Conservation (phyloP, 1,140 invertebrate genomes). For the Asobara japonica region DNA sequence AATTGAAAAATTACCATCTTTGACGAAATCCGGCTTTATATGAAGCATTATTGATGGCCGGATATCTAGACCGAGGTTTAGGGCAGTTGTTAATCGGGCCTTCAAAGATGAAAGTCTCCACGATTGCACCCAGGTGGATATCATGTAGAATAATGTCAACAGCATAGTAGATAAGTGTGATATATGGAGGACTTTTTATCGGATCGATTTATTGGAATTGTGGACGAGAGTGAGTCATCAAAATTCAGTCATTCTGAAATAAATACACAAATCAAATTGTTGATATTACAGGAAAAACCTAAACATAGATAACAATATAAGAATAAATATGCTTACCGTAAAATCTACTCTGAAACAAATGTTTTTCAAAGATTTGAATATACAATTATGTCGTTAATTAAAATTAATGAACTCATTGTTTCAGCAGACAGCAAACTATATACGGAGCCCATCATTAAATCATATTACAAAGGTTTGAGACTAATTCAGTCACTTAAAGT, state of each 20-base stretch:
- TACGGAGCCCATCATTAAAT: too few relatives aligned
- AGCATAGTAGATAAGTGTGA: slow-evolving; percentile 60
- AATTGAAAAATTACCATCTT: slow-evolving; percentile 51
- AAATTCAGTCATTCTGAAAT: neutral
- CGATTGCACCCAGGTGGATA: slow-evolving; percentile 74
- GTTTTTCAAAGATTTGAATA: too few relatives aligned
- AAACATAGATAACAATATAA: too few relatives aligned
- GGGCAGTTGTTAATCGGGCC: slow-evolving; percentile 46
- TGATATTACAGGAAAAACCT: too few relatives aligned
- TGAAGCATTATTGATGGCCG: slow-evolving; percentile 60
- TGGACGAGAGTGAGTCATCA: neutral
- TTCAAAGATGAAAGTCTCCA: slow-evolving; percentile 71
- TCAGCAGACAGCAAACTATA: too few relatives aligned
- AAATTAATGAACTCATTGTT: too few relatives aligned
- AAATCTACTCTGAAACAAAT: too few relatives aligned
- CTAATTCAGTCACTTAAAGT: too few relatives aligned
- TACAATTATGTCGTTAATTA: too few relatives aligned
- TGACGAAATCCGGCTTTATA: slow-evolving; percentile 54
- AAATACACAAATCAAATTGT: neutral
- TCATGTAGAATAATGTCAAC: slow-evolving; percentile 75
- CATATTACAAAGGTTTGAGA: too few relatives aligned
- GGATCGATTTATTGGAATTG: neutral
- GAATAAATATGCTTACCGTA: too few relatives aligned
- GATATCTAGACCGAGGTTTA: slow-evolving; percentile 42
- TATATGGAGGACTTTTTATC: neutral